phyloP scores from a whole-genome alignment of 2,797 vertebrate species.

The Discoglossus pictus region DNA sequence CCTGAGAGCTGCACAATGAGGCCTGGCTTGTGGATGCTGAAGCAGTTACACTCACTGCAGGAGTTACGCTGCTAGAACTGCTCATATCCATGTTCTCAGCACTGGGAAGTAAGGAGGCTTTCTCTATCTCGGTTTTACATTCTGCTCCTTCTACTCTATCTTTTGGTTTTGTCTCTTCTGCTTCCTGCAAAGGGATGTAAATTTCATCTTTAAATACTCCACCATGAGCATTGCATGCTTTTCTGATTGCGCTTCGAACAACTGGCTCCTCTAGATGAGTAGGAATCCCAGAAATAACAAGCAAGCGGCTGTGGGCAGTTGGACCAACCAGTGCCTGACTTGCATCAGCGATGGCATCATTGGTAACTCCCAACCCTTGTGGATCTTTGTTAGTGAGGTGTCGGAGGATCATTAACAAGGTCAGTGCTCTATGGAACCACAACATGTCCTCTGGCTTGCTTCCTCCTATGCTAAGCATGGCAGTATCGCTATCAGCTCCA shows the following conservation, averaged over 20 bases:
- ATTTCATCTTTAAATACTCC: slow-evolving; percentile 96
- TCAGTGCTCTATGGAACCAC: slow-evolving; percentile 95
- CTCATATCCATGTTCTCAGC: slow-evolving; percentile 85
- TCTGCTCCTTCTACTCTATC: slow-evolving; percentile 75
- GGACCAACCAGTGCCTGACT: slow-evolving; percentile 93
- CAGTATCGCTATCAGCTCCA: slow-evolving; percentile 75
- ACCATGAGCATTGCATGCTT: slow-evolving; percentile 92
- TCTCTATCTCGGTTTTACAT: slow-evolving; percentile 76
- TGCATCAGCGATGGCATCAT: slow-evolving; percentile 90
- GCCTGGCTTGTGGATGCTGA: slow-evolving; percentile 94
- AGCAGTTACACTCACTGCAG: slow-evolving; percentile 87
- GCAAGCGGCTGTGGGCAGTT: slow-evolving; percentile 89
- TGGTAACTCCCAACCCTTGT: slow-evolving; percentile 90
- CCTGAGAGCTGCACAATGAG: slow-evolving; percentile 92
- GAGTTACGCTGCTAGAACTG: slow-evolving; percentile 89
- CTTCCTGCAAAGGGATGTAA: slow-evolving; percentile 93
- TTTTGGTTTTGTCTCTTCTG: slow-evolving; percentile 83
- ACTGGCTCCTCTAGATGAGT: slow-evolving; percentile 90
- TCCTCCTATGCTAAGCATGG: slow-evolving; percentile 86
- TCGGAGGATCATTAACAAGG: slow-evolving; percentile 91
- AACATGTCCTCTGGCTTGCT: slow-evolving; percentile 97
- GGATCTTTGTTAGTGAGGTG: slow-evolving; percentile 93
- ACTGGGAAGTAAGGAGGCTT: slow-evolving; percentile 64
- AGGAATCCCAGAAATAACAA: slow-evolving; percentile 95
- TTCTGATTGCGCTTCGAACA: slow-evolving; percentile 88